phyloP scores from a whole-genome alignment of 1,140 invertebrate genomes.

The Zaprionus kolodkinae region DNA sequence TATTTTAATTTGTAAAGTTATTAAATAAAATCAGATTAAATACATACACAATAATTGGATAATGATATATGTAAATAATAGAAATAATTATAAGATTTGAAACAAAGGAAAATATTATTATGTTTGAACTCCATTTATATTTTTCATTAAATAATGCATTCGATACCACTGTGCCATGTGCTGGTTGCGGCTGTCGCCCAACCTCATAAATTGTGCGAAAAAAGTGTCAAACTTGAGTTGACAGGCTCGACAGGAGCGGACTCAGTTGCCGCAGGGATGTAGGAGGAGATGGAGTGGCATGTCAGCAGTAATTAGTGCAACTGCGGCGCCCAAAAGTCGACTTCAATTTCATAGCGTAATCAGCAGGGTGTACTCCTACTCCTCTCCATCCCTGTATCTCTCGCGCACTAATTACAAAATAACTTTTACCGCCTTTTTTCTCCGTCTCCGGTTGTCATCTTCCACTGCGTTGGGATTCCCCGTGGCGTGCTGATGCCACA shows the following conservation, averaged over 20 bases:
- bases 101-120: too few relatives aligned
- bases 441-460: constrained; percentile 54
- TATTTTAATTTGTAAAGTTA: too few relatives aligned
- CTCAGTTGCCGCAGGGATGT: not conserved
- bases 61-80: too few relatives aligned
- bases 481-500: constrained; percentile 44
- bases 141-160: not conserved
- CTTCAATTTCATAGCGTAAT: constrained; percentile 74
- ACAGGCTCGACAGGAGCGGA: constrained; percentile 52
- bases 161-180: constrained; percentile 44
- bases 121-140: too few relatives aligned
- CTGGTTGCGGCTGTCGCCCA: constrained; percentile 24
- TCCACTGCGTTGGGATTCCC: constrained; percentile 59
- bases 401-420: constrained; percentile 80
- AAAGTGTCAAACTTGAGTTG: constrained; percentile 83
- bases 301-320: constrained; percentile 80
- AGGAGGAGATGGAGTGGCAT: not conserved
- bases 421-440: constrained; percentile 68
- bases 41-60: too few relatives aligned
- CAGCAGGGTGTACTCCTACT: constrained; percentile 48
- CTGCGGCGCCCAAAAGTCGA: constrained; percentile 65
- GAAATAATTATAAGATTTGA: too few relatives aligned
- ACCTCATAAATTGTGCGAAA: constrained; percentile 74
- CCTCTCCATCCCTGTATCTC: constrained; percentile 26
- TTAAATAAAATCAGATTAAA: too few relatives aligned